Evolutionary conservation across 2,113 vertebrate species (phyloP), one percentile per base, ranked within the genome.

Genomic region (Planiliza haematocheilus): DNA sequence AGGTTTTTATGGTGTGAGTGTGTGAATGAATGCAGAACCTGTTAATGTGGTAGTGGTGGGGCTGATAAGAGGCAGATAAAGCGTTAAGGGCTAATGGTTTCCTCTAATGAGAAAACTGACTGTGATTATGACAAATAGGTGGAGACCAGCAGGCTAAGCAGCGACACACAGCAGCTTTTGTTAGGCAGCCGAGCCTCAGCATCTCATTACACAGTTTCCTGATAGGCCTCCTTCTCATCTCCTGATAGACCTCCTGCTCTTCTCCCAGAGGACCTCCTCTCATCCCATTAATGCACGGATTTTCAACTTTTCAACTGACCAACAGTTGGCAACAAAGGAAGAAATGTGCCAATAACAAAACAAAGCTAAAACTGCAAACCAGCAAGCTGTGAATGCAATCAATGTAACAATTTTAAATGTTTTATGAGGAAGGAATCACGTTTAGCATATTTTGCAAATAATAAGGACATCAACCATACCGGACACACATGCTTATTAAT

Each of bases 61-160:
- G 63, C 69, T 79, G 91, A 92, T 92, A 90, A 91, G 91, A 90
- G 87, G 81, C 91, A 91, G 95, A 96, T 96, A 95, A 96, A 94
- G 94, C 93, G 86, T 93, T 92, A 95, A 95, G 92, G 94, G 91
- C 94, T 98, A 97, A 97, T 97, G 96, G 96, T 94, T 96, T 96
- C 94, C 93, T 92, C 95, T 97, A 97, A 97, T 97, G 96, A 98
- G 97, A 96, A 97, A 96, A 96, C 95, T 95, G 88, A 82, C 68
- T 90, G 95, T 97, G 97, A 97, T 97, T 95, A 96, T 96, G 96
- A 97, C 95, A 95, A 96, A 97, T 97, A 91, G 93, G 94, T 82
- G 82, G 93, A 94, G 96, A 96, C 94, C 97, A 97, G 94, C 91
- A 93, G 96, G 96, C 96, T 98, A 98, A 98, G 96, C 95, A 95